phyloP scores from a whole-genome alignment of 2,113 vertebrate genomes.

The Sitta europaea region DNA sequence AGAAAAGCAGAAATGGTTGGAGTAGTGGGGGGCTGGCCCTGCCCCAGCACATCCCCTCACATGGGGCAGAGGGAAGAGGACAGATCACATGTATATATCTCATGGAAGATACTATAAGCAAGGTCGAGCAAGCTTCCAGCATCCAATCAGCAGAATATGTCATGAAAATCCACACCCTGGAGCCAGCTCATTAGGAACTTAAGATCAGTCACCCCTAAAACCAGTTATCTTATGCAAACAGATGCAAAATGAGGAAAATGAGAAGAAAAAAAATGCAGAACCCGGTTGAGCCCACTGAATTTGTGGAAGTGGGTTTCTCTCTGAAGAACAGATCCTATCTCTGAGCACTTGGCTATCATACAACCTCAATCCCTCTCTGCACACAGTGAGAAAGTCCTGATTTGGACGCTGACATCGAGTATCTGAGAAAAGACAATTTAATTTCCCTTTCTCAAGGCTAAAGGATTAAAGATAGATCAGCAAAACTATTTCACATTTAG shows the following conservation, averaged over 20 bases:
- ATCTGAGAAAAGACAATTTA: constrained; percentile 13
- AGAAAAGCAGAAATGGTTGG: neutral
- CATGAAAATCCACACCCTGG: neutral
- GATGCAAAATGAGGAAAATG: neutral
- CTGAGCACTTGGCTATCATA: neutral
- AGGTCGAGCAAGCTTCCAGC: neutral
- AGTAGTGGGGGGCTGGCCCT: neutral
- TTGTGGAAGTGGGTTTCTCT: neutral
- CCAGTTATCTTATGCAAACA: neutral
- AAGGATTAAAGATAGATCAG: neutral
- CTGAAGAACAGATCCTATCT: neutral
- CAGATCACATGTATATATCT: neutral
- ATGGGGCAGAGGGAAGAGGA: neutral
- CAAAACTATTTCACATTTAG: neutral
- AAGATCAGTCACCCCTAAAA: neutral
- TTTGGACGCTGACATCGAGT: neutral
- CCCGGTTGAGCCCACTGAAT: neutral
- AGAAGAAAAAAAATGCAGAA: neutral
- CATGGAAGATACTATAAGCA: neutral
- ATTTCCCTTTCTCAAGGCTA: neutral
- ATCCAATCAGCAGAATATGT: neutral
- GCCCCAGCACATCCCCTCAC: neutral
- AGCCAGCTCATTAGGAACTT: neutral
- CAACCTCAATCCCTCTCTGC: neutral
- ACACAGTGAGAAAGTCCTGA: neutral